A percentile compares a stretch with the other conserved stretches of the same genome.
Conservation (phyloP, 35 echinoderm and acorn worm species). For the Lytechinus pictus region DNA sequence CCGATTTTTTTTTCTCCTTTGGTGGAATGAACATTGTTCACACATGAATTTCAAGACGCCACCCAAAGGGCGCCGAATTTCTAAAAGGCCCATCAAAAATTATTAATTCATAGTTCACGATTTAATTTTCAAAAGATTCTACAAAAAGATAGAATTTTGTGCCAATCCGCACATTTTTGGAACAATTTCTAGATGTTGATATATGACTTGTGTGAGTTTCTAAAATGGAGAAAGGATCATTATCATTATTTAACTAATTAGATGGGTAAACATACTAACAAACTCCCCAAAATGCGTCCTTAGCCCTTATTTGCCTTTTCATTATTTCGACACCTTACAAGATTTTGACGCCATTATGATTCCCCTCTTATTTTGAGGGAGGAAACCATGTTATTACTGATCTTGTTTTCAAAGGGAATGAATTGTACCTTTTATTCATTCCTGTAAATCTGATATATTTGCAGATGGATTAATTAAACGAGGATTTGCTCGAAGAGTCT, state of each 20-base stretch:
- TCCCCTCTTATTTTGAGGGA: background rate
- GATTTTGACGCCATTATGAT: background rate
- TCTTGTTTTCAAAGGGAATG: background rate
- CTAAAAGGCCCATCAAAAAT: background rate
- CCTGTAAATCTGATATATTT: constrained; percentile 4
- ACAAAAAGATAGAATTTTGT: background rate
- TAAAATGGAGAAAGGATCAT: background rate
- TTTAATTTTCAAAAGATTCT: background rate
- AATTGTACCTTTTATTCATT: background rate
- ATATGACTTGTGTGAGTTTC: background rate
- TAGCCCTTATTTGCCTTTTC: background rate
- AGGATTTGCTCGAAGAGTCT: background rate
- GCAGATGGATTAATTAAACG: constrained; percentile 31
- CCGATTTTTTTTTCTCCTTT: background rate
- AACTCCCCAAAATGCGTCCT: background rate
- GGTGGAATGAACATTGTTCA: background rate
- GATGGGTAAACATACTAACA: background rate
- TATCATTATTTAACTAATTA: background rate
- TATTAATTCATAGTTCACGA: background rate
- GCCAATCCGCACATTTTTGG: background rate
- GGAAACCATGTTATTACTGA: background rate
- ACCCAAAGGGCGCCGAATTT: background rate
- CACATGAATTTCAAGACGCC: background rate
- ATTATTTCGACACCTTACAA: background rate
- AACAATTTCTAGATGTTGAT: background rate